phyloP scores from a whole-genome alignment of 2,113 vertebrate genomes.

The Beaufortia kweichowensis region DNA sequence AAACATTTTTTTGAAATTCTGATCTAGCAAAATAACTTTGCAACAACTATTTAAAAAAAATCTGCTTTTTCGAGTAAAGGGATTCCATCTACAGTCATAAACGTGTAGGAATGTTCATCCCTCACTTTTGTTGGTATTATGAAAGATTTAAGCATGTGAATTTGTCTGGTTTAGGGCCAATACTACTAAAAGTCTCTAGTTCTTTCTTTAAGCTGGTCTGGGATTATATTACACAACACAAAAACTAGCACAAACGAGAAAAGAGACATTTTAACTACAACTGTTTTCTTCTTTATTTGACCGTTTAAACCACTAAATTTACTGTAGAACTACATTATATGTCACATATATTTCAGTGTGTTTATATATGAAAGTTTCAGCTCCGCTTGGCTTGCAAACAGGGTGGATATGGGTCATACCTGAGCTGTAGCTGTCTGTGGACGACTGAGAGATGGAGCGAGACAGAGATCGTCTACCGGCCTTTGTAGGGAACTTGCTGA shows the following conservation, averaged over 20 bases:
- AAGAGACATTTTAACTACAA: not conserved
- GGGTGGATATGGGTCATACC: slow-evolving; percentile 69
- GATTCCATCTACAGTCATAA: not conserved
- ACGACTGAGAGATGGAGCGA: slow-evolving; percentile 96
- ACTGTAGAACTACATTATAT: no score
- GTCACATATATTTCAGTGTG: not conserved
- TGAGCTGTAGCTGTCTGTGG: slow-evolving; percentile 98
- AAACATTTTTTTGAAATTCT: not conserved
- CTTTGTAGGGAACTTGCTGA: slow-evolving; percentile 95
- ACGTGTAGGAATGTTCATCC: slow-evolving; percentile 34
- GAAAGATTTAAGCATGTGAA: slow-evolving; percentile 18
- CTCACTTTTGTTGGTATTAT: slow-evolving; percentile 8
- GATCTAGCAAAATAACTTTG: not conserved
- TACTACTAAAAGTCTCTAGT: slow-evolving; percentile 25
- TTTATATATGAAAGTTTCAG: no score
- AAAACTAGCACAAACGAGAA: slow-evolving; percentile 31
- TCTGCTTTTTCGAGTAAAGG: not conserved
- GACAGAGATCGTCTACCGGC: slow-evolving; percentile 93
- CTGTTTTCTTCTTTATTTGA: no score
- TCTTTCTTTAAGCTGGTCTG: not conserved
- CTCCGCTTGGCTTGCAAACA: not conserved
- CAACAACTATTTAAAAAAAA: not conserved
- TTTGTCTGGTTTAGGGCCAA: slow-evolving; percentile 18
- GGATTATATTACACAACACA: slow-evolving; percentile 32
- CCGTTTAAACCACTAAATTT: no score